phyloP scores from a whole-genome alignment of 2,888 invertebrate species.

The Microplitis manilae region DNA sequence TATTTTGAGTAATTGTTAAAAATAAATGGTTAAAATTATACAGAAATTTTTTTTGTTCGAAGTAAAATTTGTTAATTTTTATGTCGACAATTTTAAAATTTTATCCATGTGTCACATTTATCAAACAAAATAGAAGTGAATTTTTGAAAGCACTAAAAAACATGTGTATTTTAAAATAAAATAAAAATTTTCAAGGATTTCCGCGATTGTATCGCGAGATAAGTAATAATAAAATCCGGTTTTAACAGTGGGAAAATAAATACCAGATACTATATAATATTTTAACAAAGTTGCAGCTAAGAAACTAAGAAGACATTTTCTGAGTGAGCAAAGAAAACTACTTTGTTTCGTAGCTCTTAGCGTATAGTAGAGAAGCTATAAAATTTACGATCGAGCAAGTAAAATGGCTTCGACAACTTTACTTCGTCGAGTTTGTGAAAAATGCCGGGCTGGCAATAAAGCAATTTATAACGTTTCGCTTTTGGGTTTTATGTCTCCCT shows the following conservation, averaged over 20 bases:
- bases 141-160: not conserved
- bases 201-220: not conserved
- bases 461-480: slow-evolving; percentile 56
- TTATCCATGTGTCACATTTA: not conserved
- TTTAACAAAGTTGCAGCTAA: slow-evolving; percentile 24
- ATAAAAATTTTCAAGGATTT: not conserved
- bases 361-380: slow-evolving; percentile 45
- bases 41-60: no score
- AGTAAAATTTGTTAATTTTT: not conserved
- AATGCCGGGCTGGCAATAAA: slow-evolving; percentile 57
- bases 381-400: slow-evolving; percentile 54
- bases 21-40: no score
- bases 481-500: slow-evolving; percentile 26
- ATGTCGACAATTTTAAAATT: not conserved
- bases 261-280: slow-evolving; percentile 33
- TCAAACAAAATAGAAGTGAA: not conserved
- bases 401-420: slow-evolving; percentile 52
- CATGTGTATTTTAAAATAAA: not conserved
- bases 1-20: no score
- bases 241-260: slow-evolving; percentile 6
- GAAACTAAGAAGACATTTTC: slow-evolving; percentile 27
- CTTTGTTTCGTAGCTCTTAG: slow-evolving; percentile 22
- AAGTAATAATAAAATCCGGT: slow-evolving; percentile 9
- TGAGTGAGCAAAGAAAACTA: slow-evolving; percentile 28
- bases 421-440: slow-evolving; percentile 47